Conservation (phyloP, 2,888 invertebrate genomes). For the Emmelina monodactyla region DNA sequence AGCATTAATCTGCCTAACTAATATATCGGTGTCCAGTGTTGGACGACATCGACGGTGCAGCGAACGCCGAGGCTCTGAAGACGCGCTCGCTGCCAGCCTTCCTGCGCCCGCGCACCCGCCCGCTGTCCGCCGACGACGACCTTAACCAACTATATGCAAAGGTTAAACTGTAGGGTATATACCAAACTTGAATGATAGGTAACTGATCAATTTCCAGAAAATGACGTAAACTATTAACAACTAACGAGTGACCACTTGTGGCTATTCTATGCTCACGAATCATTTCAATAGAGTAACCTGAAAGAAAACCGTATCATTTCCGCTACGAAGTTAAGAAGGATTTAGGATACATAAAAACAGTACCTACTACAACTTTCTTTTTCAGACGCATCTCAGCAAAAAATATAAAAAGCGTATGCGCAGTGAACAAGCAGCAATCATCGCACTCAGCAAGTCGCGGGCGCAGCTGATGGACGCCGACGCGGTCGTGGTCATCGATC, state of each 20-base stretch:
- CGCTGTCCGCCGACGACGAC: constrained; percentile 74
- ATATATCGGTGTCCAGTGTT: constrained; percentile 65
- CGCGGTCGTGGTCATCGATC: constrained; percentile 83
- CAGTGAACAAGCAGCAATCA: constrained; percentile 83
- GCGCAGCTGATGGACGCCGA: constrained; percentile 77
- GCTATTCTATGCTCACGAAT: too few relatives aligned
- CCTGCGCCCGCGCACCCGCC: constrained; percentile 73
- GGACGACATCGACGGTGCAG: constrained; percentile 60
- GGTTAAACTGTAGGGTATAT: too few relatives aligned
- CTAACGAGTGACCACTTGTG: too few relatives aligned
- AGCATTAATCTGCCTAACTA: too few relatives aligned
- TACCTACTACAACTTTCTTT: too few relatives aligned
- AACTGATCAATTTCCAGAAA: too few relatives aligned
- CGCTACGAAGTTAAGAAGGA: too few relatives aligned
- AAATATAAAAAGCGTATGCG: constrained; percentile 83
- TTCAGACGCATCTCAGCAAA: constrained; percentile 76
- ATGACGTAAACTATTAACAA: too few relatives aligned
- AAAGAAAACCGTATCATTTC: too few relatives aligned
- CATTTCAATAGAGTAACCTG: too few relatives aligned
- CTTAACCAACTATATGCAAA: constrained; percentile 75
- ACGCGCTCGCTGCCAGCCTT: constrained; percentile 77
- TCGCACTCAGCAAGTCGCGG: constrained; percentile 78
- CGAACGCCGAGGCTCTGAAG: constrained; percentile 53
- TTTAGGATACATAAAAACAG: too few relatives aligned
- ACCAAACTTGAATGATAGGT: too few relatives aligned